A percentile compares a stretch with the other conserved stretches of the same genome.
These are phyloP conservation scores for Drosophila fuyamai DNA, from an alignment of 1,140 invertebrate genomes.

Conservation along the genomic window DNA sequence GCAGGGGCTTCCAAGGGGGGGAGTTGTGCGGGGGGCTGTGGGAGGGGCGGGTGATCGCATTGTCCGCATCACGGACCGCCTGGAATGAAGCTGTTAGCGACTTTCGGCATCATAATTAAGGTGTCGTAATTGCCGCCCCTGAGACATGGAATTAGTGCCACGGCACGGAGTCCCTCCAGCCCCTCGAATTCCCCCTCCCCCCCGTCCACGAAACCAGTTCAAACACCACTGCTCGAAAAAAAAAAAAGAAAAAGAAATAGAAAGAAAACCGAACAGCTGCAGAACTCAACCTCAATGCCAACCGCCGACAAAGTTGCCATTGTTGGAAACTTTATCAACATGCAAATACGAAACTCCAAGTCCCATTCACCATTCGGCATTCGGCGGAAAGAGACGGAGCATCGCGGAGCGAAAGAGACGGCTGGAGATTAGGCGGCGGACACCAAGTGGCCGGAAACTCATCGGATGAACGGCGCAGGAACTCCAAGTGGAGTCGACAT, in stretches of 20 bases:
- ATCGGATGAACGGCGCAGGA: conserved; percentile 58
- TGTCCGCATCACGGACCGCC: conserved; percentile 68
- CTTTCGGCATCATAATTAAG: conserved; percentile 55
- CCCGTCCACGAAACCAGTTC: too few species aligned
- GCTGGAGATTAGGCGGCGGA: conserved; percentile 42
- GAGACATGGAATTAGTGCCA: conserved; percentile 68
- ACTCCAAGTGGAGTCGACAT: conserved; percentile 44
- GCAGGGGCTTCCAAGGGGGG: background rate
- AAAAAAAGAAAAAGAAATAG: background rate
- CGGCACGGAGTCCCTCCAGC: conserved; percentile 49
- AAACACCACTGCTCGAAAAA: background rate
- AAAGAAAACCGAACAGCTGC: conserved; percentile 16
- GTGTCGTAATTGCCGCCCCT: conserved; percentile 61
- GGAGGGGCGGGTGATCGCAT: background rate
- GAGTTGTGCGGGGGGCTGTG: background rate
- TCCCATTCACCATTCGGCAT: background rate
- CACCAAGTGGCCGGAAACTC: conserved; percentile 61
- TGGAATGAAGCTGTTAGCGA: conserved; percentile 71
- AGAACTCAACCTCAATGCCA: conserved; percentile 43
- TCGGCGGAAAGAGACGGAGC: background rate
- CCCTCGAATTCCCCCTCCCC: background rate
- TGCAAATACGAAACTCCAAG: conserved; percentile 30
- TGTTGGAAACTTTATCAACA: conserved; percentile 42
- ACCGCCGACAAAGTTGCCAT: conserved; percentile 48
- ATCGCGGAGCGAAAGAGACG: background rate